These are phyloP conservation scores for Chaetogeoica ovagalla DNA, from an alignment of 2,888 invertebrate species.

Conservation along the genomic window DNA sequence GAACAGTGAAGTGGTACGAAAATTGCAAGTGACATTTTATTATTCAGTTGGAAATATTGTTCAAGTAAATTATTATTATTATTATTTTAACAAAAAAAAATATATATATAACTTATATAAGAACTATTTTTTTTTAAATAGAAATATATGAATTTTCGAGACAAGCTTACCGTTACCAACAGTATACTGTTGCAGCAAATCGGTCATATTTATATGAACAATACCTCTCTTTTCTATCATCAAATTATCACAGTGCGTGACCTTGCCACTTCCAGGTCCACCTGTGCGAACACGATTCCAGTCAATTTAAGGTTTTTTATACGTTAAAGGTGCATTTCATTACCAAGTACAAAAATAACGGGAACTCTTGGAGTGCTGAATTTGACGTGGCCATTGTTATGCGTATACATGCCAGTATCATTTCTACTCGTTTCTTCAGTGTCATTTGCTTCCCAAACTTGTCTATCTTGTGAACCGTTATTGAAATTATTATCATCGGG, in stretches of 20 bases:
- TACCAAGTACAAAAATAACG: conserved; percentile 85
- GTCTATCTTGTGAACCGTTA: conserved; percentile 60
- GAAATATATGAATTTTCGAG: too few species aligned
- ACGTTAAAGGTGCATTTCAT: conserved; percentile 57
- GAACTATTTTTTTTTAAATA: too few species aligned
- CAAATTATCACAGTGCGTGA: conserved; percentile 92
- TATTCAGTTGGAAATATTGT: too few species aligned
- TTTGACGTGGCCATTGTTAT: conserved; percentile 78
- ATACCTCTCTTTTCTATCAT: conserved; percentile 84
- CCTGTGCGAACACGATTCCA: conserved; percentile 63
- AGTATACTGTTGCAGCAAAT: conserved; percentile 84
- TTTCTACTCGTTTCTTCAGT: conserved; percentile 64
- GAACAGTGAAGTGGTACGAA: too few species aligned
- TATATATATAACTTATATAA: too few species aligned
- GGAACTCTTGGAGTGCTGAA: conserved; percentile 85
- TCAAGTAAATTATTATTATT: too few species aligned
- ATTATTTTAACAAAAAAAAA: too few species aligned
- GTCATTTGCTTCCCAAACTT: conserved; percentile 61
- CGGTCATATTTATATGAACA: conserved; percentile 89
- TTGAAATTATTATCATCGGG: conserved; percentile 70
- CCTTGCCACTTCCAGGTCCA: conserved; percentile 96
- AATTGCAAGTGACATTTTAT: too few species aligned
- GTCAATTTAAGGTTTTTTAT: not conserved
- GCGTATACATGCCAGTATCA: conserved; percentile 69
- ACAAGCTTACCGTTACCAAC: conserved; percentile 75